phyloP scores from a whole-genome alignment of 2,888 invertebrate species.

The Xestia sexstrigata region DNA sequence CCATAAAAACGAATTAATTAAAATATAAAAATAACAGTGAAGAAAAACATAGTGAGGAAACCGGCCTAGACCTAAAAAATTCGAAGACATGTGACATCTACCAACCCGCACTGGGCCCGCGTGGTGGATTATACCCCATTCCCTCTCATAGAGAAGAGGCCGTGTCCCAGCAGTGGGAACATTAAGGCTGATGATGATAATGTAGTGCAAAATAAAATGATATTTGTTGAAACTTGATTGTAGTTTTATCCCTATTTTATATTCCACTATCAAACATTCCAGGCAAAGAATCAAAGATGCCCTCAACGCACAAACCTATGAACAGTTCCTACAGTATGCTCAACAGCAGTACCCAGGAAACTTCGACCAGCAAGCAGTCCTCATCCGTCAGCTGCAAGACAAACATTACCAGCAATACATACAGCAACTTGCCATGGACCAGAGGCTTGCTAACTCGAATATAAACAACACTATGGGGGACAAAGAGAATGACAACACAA shows the following conservation, averaged over 20 bases:
- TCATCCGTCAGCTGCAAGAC: conserved; percentile 98
- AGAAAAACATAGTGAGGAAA: no score
- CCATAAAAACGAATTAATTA: neutral
- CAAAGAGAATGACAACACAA: conserved; percentile 69
- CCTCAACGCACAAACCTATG: conserved; percentile 97
- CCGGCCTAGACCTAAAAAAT: no score
- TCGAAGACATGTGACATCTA: no score
- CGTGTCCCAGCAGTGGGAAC: no score
- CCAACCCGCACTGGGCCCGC: no score
- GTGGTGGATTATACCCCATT: no score
- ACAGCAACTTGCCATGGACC: conserved; percentile 95
- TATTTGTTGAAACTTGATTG: neutral
- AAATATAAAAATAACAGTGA: neutral
- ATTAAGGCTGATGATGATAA: no score
- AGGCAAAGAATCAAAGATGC: conserved; percentile 98
- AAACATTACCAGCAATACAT: conserved; percentile 99
- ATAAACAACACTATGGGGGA: conserved; percentile 73
- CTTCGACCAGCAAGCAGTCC: conserved; percentile 97
- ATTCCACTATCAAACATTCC: conserved; percentile 61
- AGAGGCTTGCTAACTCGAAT: conserved; percentile 83
- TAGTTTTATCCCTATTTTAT: neutral
- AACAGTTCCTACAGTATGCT: conserved; percentile 96
- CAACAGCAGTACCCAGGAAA: conserved; percentile 97
- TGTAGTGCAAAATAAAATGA: neutral
- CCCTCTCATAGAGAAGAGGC: no score